A percentile compares a stretch with the other conserved stretches of the same genome.
Evolutionary conservation across 2,888 invertebrate species (phyloP).

Genomic region (Diarsia mendica): DNA sequence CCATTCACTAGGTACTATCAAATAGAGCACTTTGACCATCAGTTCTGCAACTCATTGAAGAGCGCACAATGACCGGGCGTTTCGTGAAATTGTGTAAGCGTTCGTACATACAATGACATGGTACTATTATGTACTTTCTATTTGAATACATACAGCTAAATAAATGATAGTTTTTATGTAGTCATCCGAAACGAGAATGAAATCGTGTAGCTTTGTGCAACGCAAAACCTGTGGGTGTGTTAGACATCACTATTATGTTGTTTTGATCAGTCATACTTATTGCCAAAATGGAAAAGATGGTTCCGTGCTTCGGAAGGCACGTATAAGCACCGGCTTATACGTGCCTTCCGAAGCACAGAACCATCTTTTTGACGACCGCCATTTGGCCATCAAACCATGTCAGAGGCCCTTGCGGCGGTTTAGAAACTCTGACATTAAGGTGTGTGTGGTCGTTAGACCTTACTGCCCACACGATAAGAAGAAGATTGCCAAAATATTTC

Average conservation of each 20-base stretch:
- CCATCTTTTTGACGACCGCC: no score
- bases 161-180: slow-evolving; percentile 18
- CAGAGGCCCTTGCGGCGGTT: no score
- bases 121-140: slow-evolving; percentile 56
- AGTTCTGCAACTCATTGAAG: slow-evolving; percentile 45
- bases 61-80: slow-evolving; percentile 37
- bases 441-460: no score
- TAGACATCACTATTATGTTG: neutral
- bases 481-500: no score
- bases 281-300: no score
- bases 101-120: slow-evolving; percentile 39
- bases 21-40: neutral
- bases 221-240: neutral
- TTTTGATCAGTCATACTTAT: neutral
- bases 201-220: neutral
- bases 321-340: no score
- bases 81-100: slow-evolving; percentile 37
- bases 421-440: no score
- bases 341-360: no score
- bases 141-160: slow-evolving; percentile 33
- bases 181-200: slow-evolving; percentile 21
- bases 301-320: no score
- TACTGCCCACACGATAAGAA: no score
- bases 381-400: no score
- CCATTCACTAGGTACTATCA: neutral